These are phyloP conservation scores for Agrotis exclamationis DNA, from an alignment of 2,888 invertebrate species.

Conservation along the genomic window DNA sequence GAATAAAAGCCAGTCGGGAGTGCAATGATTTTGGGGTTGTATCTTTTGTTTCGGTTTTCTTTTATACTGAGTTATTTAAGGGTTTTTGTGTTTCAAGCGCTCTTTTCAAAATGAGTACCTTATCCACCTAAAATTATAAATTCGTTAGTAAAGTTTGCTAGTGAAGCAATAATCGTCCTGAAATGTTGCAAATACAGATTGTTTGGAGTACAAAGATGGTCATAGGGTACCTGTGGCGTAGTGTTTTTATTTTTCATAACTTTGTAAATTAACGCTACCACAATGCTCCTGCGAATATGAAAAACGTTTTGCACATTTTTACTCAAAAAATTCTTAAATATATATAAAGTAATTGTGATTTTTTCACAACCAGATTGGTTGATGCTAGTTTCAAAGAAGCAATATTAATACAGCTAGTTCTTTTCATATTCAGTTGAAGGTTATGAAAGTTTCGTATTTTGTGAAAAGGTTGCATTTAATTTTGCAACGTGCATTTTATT, in stretches of 20 bases:
- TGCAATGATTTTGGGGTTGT: constrained; percentile 2
- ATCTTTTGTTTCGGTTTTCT: constrained; percentile 13
- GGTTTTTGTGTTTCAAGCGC: neutral
- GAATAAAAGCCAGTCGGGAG: constrained; percentile 14
- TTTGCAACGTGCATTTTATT: constrained; percentile 4
- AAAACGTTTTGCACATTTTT: too few relatives aligned
- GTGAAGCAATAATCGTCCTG: too few relatives aligned
- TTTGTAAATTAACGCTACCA: neutral
- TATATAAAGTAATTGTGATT: neutral
- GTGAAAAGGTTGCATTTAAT: constrained; percentile 3
- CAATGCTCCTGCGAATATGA: neutral
- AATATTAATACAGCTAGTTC: constrained; percentile 2
- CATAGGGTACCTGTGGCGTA: neutral
- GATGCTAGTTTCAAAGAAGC: neutral
- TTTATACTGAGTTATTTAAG: constrained; percentile 5
- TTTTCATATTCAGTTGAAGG: neutral
- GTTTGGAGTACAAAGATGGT: too few relatives aligned
- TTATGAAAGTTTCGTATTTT: constrained; percentile 1
- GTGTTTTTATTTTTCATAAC: neutral
- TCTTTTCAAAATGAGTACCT: neutral
- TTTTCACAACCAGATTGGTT: neutral
- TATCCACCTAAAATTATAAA: neutral
- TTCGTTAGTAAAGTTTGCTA: too few relatives aligned
- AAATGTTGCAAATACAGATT: too few relatives aligned
- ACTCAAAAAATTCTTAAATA: too few relatives aligned